Evolutionary conservation across 2,888 invertebrate genomes (phyloP), one percentile per base, ranked within the genome.

Genomic region (Ophion ellenae): DNA sequence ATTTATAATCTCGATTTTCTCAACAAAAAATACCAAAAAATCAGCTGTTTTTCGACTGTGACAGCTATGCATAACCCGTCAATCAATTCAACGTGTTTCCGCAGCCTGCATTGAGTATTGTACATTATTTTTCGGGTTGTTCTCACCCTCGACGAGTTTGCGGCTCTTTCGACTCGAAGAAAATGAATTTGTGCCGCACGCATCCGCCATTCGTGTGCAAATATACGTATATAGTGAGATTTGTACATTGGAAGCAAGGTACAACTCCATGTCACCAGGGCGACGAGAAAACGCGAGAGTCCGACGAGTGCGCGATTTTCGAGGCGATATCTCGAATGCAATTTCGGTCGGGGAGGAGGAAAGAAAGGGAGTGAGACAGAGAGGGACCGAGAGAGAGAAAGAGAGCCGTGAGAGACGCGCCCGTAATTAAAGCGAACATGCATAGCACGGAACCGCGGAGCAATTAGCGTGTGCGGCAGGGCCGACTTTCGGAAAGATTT

Each of bases 391-490:
- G 36, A 59, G 53, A 59, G 53, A 63, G 81, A 28, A 20, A 64
- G 45, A 59, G 47, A 47, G 47, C 63, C 81, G 83, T 84, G 83
- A 81, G 85, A 87, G 80, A 83, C 83, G 81, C 77, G 77, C 70
- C 73, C 74, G 81, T 87, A 88, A 88, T 87, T 88, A 87, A 88
- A 87, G 73, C 81, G 83, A 85, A 84, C 85, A 82, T 84, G 86
- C 81, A 82, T 83, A 76, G 83, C 83, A 77, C 86, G 83, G 81
- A 82, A 81, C 81, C 81, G 71, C 66, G 74, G 84, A 78, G 86
- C 84, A 88, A 87, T 88, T 88, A 88, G 83, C 83, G 83, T 80
- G 87, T 82, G 87, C 79, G 69, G 81, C 83, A 80, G 75, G 83
- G 70, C 77, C 77, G 86, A 87, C 82, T 87, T 87, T 87, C 71